These are phyloP conservation scores for Zaprionus lachaisei DNA, from an alignment of 1,140 invertebrate genomes.

Conservation along the genomic window DNA sequence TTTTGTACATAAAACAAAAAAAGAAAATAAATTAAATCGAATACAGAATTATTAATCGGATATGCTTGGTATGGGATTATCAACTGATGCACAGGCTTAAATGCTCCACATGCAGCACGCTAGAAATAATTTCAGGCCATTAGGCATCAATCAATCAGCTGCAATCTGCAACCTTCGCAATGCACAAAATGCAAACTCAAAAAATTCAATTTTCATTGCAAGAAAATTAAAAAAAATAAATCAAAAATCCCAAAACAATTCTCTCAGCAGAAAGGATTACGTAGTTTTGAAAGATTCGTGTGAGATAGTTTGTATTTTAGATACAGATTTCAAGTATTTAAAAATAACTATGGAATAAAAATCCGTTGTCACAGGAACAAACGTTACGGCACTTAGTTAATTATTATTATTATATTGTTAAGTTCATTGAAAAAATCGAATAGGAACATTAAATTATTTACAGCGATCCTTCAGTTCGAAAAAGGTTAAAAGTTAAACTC, in stretches of 20 bases:
- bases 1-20: constrained; percentile 1
- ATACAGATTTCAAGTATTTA: constrained; percentile 27
- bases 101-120: constrained; percentile 58
- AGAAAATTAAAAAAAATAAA: constrained; percentile 17
- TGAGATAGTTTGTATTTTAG: constrained; percentile 22
- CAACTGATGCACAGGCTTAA: constrained; percentile 53
- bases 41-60: constrained; percentile 7
- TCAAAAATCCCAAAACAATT: not conserved
- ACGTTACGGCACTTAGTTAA: constrained; percentile 44
- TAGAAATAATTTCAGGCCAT: constrained; percentile 46
- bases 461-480: constrained; percentile 37
- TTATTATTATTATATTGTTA: constrained; percentile 12
- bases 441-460: constrained; percentile 51
- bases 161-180: constrained; percentile 1
- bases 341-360: constrained; percentile 30
- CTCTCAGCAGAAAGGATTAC: constrained; percentile 1
- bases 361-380: constrained; percentile 49
- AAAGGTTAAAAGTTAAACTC: constrained; percentile 28
- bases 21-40: constrained; percentile 22
- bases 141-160: constrained; percentile 32
- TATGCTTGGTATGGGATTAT: constrained; percentile 23
- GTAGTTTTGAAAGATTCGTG: not conserved
- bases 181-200: constrained; percentile 31
- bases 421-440: constrained; percentile 17
- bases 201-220: constrained; percentile 36